Conservation (phyloP, 2,113 vertebrate species). For the Podocnemis expansa region DNA sequence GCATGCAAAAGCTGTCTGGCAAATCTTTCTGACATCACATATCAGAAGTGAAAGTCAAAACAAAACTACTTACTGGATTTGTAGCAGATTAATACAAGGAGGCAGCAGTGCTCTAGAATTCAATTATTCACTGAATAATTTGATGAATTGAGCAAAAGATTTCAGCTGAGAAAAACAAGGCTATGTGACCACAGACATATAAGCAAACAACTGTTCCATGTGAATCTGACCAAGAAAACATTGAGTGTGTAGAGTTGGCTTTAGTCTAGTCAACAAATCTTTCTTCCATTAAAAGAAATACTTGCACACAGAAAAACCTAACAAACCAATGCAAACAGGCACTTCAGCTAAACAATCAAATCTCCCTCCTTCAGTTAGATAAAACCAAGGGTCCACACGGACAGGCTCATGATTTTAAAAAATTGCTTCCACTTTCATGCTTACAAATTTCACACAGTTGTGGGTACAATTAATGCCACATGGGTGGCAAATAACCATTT, state of each 20-base stretch:
- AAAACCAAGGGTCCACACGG: not conserved
- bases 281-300: not conserved
- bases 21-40: not conserved
- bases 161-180: not conserved
- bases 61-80: not conserved
- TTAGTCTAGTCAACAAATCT: not conserved
- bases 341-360: not conserved
- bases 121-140: not conserved
- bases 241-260: not conserved
- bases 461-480: slow-evolving; percentile 49
- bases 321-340: not conserved
- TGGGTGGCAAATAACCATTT: slow-evolving; percentile 49
- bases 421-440: slow-evolving; percentile 17
- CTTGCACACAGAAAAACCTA: not conserved
- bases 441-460: slow-evolving; percentile 3
- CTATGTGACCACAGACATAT: not conserved
- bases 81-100: not conserved
- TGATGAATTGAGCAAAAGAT: not conserved
- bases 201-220: not conserved
- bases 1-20: not conserved
- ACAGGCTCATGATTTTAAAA: slow-evolving; percentile 7
- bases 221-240: not conserved
- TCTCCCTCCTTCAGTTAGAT: not conserved
- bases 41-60: not conserved
- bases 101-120: not conserved